A percentile compares a stretch with the other conserved stretches of the same genome.
Conservation (phyloP, 2,797 vertebrate species). For the Hydrocynus forskahlii region DNA sequence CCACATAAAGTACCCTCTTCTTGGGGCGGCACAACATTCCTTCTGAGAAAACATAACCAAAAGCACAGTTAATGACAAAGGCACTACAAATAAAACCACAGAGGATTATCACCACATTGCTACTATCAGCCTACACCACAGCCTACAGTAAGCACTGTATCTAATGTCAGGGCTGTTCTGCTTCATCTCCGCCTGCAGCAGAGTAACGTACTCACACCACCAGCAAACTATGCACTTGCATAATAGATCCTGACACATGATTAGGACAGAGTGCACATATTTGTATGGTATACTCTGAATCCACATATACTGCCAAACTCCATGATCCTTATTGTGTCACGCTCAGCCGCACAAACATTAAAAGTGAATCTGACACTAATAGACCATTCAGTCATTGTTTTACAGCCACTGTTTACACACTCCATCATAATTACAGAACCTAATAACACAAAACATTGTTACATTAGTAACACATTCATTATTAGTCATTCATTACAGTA, state of each 20-base stretch:
- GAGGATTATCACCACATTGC: background rate
- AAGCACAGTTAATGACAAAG: background rate
- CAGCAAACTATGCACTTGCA: background rate
- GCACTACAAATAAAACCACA: background rate
- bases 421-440: conserved; percentile 10
- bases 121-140: background rate
- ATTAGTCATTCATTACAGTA: conserved; percentile 32
- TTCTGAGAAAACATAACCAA: background rate
- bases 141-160: conserved; percentile 4
- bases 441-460: conserved; percentile 28
- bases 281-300: background rate
- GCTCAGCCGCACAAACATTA: background rate
- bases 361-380: conserved; percentile 9
- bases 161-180: conserved; percentile 9
- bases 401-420: conserved; percentile 3
- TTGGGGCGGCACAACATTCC: too few species aligned
- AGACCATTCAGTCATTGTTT: conserved; percentile 4
- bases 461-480: conserved; percentile 30
- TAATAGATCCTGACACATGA: background rate
- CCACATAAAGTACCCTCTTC: background rate
- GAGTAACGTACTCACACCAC: background rate
- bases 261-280: background rate
- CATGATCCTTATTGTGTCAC: background rate
- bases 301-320: background rate
- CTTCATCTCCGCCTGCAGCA: background rate